Evolutionary conservation across 2,888 invertebrate species (phyloP).

Genomic region (Girardia tigrina): DNA sequence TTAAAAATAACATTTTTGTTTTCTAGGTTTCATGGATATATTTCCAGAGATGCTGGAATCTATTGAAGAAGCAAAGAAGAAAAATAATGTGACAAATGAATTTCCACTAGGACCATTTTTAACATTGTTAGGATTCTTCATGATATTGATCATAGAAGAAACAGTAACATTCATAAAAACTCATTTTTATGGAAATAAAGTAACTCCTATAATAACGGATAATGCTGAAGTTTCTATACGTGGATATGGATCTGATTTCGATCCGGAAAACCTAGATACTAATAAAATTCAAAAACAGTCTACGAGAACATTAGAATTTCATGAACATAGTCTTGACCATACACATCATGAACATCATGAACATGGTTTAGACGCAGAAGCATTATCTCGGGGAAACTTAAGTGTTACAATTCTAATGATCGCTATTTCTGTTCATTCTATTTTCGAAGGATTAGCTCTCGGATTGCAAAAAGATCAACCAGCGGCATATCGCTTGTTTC

Average conservation of each 20-base stretch:
- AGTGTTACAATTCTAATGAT: constrained; percentile 41
- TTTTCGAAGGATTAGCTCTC: constrained; percentile 54
- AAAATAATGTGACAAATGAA: constrained; percentile 32
- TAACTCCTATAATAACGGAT: neutral
- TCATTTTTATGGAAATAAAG: neutral
- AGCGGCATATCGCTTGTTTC: constrained; percentile 45
- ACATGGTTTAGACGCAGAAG: constrained; percentile 20
- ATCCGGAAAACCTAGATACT: neutral
- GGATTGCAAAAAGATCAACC: constrained; percentile 42
- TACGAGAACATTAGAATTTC: neutral
- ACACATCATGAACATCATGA: constrained; percentile 13
- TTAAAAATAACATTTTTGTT: no score
- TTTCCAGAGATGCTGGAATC: constrained; percentile 42
- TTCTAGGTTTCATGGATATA: constrained; percentile 43
- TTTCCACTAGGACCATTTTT: constrained; percentile 43
- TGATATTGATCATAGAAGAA: constrained; percentile 41
- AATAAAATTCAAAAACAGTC: neutral
- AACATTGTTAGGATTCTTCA: constrained; percentile 42
- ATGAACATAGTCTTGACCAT: neutral
- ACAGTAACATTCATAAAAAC: constrained; percentile 35
- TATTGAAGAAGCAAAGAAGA: constrained; percentile 38
- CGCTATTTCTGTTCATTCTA: constrained; percentile 45
- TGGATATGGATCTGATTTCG: neutral
- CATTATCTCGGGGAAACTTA: neutral
- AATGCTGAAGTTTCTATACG: neutral